Evolutionary conservation across 2,888 invertebrate species (phyloP).

Genomic region (Acanthococcus lagerstroemiae): DNA sequence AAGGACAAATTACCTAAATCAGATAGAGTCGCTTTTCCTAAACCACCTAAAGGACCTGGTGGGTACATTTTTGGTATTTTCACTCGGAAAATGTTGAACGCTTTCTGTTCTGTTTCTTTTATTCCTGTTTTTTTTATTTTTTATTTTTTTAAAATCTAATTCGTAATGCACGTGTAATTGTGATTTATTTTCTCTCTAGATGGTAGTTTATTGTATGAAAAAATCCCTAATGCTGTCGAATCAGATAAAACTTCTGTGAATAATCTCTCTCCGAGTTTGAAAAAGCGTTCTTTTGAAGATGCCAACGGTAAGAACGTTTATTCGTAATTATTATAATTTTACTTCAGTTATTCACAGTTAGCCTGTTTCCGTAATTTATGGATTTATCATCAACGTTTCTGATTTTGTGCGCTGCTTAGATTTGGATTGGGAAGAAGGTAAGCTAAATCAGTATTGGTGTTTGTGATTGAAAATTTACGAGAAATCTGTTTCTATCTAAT

Average conservation of each 20-base stretch:
- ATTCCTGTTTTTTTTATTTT: no score
- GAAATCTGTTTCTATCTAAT: no score
- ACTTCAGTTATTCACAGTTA: no score
- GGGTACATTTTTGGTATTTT: no score
- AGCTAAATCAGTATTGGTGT: constrained; percentile 38
- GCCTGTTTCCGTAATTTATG: not conserved
- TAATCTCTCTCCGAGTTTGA: constrained; percentile 51
- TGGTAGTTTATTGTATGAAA: constrained; percentile 77
- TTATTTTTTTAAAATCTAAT: no score
- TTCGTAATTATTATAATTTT: not conserved
- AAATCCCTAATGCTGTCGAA: constrained; percentile 67
- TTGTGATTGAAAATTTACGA: not conserved
- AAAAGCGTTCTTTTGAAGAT: constrained; percentile 79
- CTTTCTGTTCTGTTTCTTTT: no score
- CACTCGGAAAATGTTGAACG: not conserved
- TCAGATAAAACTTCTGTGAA: constrained; percentile 45
- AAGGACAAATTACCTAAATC: constrained; percentile 69
- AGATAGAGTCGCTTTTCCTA: constrained; percentile 72
- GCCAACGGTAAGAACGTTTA: constrained; percentile 59
- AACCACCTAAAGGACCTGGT: constrained; percentile 82
- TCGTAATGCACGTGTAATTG: not conserved
- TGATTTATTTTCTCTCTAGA: constrained; percentile 45
- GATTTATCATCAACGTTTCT: not conserved
- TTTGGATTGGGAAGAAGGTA: constrained; percentile 55
- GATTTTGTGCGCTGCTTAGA: constrained; percentile 43